Evolutionary conservation across 2,888 invertebrate species (phyloP), one percentile per base, ranked within the genome.

Genomic region (Epistrophe eligans): DNA sequence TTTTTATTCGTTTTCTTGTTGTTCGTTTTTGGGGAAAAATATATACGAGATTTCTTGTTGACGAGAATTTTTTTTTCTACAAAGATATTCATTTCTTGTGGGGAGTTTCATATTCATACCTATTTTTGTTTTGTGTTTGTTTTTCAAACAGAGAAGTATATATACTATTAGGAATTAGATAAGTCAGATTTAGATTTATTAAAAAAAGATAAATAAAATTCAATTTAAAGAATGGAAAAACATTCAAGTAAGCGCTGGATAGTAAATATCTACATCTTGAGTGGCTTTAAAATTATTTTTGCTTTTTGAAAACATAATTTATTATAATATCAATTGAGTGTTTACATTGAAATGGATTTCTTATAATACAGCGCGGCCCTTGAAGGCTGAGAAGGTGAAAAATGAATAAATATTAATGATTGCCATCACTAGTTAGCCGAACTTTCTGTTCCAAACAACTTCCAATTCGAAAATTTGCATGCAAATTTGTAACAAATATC

Each of bases 11-110:
- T 35, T 7, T 35, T 35, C 35, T 40, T 64, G 0, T n/a, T 72
- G n/a, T 74, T 35, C 35, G 48, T 24, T 48, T 66, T 45, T 48
- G 24, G n/a, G 24, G 40, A 60, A 40, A 43, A 19, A 40, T 24
- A 17, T 50, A 11, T 17, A 17, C 17, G 10, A n/a, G n/a, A 8
- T 19, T 17, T 48, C 2, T 50, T 50, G 8, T 19, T 10, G 1
- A 43, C n/a, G 48, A 48, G 17, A 19, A 48, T 2, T 50, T 50
- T 50, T 43, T 43, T 24, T 43, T 62, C 8, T 4, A 32, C 5
- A 43, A 19, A 19, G 17, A 50, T 50, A 19, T 50, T 48, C 10
- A 19, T 17, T 48, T 48, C 9, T 9, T 48, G 45, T 48, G 17
- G 17, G 17, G 17, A 48, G 17, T 48, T 48, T 48, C 17, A 48